phyloP scores from a whole-genome alignment of 35 echinoderm and acorn worm genomes.

The Patiria miniata region DNA sequence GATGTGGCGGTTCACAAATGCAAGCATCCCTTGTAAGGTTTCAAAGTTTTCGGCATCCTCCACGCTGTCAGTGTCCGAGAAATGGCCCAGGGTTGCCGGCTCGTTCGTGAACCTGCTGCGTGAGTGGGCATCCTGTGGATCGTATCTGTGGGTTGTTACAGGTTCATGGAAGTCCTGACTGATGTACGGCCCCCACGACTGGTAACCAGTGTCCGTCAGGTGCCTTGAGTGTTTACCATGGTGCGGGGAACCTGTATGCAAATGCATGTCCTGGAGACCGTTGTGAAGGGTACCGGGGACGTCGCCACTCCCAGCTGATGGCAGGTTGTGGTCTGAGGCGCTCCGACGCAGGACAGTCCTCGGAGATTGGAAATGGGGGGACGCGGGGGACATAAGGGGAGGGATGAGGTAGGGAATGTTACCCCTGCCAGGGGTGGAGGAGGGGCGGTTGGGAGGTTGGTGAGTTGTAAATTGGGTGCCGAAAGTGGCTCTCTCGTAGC shows the following conservation, averaged over 20 bases:
- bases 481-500: slow-evolving; percentile 83
- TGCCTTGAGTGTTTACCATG: background rate
- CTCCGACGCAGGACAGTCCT: background rate
- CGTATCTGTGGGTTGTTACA: background rate
- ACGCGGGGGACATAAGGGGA: background rate
- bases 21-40: slow-evolving; percentile 88
- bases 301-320: background rate
- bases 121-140: background rate
- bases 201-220: background rate
- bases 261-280: background rate
- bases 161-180: background rate
- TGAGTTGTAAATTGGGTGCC: slow-evolving; percentile 41
- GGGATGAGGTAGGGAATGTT: slow-evolving; percentile 11
- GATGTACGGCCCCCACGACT: background rate
- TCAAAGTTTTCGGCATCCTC: slow-evolving; percentile 37
- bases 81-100: background rate
- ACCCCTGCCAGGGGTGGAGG: background rate
- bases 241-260: background rate
- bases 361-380: background rate
- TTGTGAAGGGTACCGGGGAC: background rate
- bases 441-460: background rate
- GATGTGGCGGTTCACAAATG: slow-evolving; percentile 71
- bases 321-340: slow-evolving; percentile 17
- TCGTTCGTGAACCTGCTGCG: background rate
- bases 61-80: background rate